phyloP scores from a whole-genome alignment of 2,888 invertebrate genomes.

The Dione vanillae region DNA sequence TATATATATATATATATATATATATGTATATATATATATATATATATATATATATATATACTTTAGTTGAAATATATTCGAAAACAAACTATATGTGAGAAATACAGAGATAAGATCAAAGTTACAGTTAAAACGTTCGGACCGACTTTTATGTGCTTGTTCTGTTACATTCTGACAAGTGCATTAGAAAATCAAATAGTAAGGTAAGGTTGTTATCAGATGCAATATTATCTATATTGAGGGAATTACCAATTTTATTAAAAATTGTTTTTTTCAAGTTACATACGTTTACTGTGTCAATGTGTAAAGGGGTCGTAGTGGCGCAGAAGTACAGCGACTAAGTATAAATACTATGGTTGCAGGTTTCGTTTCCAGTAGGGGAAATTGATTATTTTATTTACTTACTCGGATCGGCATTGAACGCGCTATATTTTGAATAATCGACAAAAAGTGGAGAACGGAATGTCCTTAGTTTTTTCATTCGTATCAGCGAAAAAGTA shows the following conservation, averaged over 20 bases:
- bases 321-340: background rate
- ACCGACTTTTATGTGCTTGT: background rate
- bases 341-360: background rate
- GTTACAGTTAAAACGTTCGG: background rate
- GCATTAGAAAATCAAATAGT: constrained; percentile 3
- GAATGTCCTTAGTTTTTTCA: too few species aligned
- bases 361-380: background rate
- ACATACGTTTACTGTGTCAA: too few species aligned
- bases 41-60: too few species aligned
- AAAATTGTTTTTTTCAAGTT: too few species aligned
- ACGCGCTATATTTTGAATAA: background rate
- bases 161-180: constrained; percentile 1
- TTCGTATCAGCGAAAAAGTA: too few species aligned
- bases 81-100: constrained; percentile 5
- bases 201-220: constrained; percentile 6
- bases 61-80: background rate
- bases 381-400: background rate
- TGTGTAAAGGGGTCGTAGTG: background rate
- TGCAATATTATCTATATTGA: constrained; percentile 2
- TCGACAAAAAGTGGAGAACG: background rate
- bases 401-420: background rate
- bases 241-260: background rate
- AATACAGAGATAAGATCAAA: background rate
- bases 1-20: too few species aligned
- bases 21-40: too few species aligned